These are phyloP conservation scores for Tenthredo amoena DNA, from an alignment of 2,888 invertebrate species.

Conservation along the genomic window DNA sequence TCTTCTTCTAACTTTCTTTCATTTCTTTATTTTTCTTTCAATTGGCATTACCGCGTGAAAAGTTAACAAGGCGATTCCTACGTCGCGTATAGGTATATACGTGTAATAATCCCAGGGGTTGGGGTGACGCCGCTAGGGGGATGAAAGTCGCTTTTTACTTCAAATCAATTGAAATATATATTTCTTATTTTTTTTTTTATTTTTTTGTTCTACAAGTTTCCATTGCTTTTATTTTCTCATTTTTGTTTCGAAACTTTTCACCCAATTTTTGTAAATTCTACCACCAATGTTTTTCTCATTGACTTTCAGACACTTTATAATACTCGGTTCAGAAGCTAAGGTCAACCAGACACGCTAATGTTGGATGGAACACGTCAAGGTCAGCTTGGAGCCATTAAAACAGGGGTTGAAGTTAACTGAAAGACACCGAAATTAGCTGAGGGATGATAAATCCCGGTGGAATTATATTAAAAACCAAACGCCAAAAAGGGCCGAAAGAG, in stretches of 20 bases:
- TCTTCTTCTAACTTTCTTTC: neutral
- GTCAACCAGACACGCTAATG: neutral
- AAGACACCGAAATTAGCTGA: neutral
- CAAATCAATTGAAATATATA: neutral
- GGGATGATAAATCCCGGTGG: neutral
- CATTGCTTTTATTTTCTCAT: neutral
- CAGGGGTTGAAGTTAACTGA: neutral
- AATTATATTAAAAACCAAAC: neutral
- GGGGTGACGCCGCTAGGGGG: neutral
- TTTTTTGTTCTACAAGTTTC: neutral
- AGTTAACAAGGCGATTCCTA: conserved; percentile 1
- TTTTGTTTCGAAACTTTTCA: neutral
- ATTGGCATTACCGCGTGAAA: neutral
- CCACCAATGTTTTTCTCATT: neutral
- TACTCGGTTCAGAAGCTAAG: neutral
- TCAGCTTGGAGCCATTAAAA: neutral
- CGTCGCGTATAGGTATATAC: neutral
- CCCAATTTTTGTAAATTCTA: neutral
- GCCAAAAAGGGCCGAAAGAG: neutral
- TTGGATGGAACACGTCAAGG: neutral
- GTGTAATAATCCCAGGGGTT: neutral
- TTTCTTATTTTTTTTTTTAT: neutral
- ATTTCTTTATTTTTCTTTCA: neutral
- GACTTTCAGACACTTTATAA: neutral
- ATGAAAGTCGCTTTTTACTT: neutral